Conservation (phyloP, 2,797 vertebrate genomes). For the Harpagifer antarcticus region DNA sequence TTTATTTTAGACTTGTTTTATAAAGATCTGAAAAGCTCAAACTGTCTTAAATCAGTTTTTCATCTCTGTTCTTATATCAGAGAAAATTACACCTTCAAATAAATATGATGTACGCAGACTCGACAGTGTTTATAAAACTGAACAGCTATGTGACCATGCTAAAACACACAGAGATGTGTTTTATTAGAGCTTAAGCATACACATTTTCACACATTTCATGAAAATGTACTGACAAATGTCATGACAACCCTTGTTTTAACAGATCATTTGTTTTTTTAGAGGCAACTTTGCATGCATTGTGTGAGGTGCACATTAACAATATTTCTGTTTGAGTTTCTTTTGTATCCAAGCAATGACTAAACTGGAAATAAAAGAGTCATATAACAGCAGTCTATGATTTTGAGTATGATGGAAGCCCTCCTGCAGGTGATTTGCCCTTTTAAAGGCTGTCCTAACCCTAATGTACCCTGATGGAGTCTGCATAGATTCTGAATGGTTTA, state of each 20-base stretch:
- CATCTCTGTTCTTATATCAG: slow-evolving; percentile 8
- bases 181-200: slow-evolving; percentile 7
- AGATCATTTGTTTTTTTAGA: slow-evolving; percentile 12
- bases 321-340: not conserved
- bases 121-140: slow-evolving; percentile 37
- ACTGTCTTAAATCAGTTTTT: not conserved
- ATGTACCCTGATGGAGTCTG: slow-evolving; percentile 21
- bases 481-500: slow-evolving; percentile 40
- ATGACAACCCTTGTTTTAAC: slow-evolving; percentile 8
- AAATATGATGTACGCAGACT: slow-evolving; percentile 17
- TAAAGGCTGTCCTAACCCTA: slow-evolving; percentile 37
- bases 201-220: slow-evolving; percentile 27
- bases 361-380: not conserved
- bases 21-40: slow-evolving; percentile 21
- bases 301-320: slow-evolving; percentile 13
- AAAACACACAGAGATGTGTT: slow-evolving; percentile 37
- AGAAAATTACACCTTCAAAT: slow-evolving; percentile 25
- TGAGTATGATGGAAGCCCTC: slow-evolving; percentile 27
- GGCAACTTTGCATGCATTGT: slow-evolving; percentile 1
- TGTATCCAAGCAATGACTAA: not conserved
- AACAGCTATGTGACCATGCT: slow-evolving; percentile 9
- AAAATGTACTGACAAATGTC: not conserved
- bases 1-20: slow-evolving; percentile 18
- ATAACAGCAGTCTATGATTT: slow-evolving; percentile 17
- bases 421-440: slow-evolving; percentile 47